A percentile compares a stretch with the other conserved stretches of the same genome.
Evolutionary conservation across 2,797 vertebrate genomes (phyloP).

Genomic region (Cottoperca gobio): DNA sequence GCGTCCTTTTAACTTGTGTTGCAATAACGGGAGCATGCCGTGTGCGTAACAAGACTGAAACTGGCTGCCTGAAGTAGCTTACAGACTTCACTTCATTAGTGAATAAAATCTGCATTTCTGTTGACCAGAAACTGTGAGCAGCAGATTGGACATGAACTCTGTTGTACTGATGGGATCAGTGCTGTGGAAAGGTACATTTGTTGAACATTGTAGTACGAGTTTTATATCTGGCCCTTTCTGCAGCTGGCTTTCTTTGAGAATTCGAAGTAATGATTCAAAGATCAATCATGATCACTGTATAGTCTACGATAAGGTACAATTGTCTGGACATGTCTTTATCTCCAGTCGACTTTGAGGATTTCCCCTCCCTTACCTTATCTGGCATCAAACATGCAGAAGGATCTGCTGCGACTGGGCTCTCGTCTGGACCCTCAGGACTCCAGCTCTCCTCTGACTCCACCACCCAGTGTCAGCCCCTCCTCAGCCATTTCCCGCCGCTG

Average conservation of each 20-base stretch:
- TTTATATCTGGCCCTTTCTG: neutral
- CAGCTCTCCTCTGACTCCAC: constrained; percentile 86
- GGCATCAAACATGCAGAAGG: constrained; percentile 90
- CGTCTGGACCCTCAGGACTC: constrained; percentile 90
- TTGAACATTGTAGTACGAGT: neutral
- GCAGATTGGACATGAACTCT: neutral
- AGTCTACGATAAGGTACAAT: neutral
- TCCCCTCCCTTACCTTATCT: constrained; percentile 96
- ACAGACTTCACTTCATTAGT: neutral
- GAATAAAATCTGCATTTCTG: neutral
- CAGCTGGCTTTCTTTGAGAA: neutral
- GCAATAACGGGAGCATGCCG: neutral
- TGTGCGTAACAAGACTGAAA: neutral
- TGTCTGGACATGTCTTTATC: constrained; percentile 27
- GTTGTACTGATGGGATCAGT: neutral
- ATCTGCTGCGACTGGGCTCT: constrained; percentile 90
- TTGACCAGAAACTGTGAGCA: neutral
- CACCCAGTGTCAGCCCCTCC: constrained; percentile 84
- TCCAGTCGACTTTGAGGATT: constrained; percentile 94
- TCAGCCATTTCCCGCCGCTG: constrained; percentile 91
- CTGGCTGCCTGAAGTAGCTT: neutral
- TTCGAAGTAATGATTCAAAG: neutral
- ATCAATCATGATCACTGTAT: neutral
- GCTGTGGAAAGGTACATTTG: neutral
- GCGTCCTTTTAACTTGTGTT: neutral